A percentile compares a stretch with the other conserved stretches of the same genome.
These are phyloP conservation scores for Rattus norvegicus DNA, from an alignment of 2,113 vertebrate species.

Conservation along the genomic window GRCr8 NC_086033.1:11701501-11702000, in stretches of 20 bases:
- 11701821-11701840: neutral
- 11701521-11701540: neutral
- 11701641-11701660: neutral
- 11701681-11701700: neutral
- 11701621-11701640: neutral
- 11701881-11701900: neutral
- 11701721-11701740: neutral
- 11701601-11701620: neutral
- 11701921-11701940: neutral
- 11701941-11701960: neutral
- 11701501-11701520: neutral
- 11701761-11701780: no score
- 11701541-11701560: neutral
- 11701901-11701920: neutral
- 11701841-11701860: neutral
- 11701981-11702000: no score
- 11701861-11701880: neutral
- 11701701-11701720: neutral
- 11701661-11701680: neutral
- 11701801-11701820: neutral
- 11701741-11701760: no score
- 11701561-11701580: neutral
- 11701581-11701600: neutral
- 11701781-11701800: neutral
- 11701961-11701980: neutral